phyloP scores from a whole-genome alignment of 2,888 invertebrate genomes.

The Malachius bipustulatus region DNA sequence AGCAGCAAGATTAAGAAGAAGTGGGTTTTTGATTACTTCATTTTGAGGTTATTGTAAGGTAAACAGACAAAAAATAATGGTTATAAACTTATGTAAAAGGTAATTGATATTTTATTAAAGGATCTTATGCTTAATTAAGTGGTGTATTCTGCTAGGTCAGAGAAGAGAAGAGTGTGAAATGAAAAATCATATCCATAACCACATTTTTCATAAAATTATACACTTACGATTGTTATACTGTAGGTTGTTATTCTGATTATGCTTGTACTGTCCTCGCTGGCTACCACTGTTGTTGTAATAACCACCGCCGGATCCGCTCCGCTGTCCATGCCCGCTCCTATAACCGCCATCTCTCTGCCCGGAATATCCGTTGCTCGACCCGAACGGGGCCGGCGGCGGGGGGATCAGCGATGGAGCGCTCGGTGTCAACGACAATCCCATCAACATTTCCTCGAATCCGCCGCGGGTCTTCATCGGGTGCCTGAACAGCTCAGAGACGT shows the following conservation, averaged over 20 bases:
- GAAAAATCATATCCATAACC: too few species aligned
- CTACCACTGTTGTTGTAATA: slow-evolving; percentile 33
- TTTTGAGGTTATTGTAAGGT: too few species aligned
- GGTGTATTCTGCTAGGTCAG: too few species aligned
- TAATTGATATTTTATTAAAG: too few species aligned
- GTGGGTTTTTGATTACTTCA: too few species aligned
- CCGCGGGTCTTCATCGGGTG: slow-evolving; percentile 50
- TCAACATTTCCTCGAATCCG: slow-evolving; percentile 69
- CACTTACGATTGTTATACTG: slow-evolving; percentile 36
- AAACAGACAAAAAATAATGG: too few species aligned
- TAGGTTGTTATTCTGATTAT: slow-evolving; percentile 38
- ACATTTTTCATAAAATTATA: too few species aligned
- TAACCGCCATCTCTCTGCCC: slow-evolving; percentile 29
- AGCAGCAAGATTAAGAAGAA: too few species aligned
- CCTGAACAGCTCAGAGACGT: slow-evolving; percentile 41
- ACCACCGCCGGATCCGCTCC: slow-evolving; percentile 34
- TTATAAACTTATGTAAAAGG: too few species aligned
- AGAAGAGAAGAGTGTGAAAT: too few species aligned
- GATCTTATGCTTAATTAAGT: too few species aligned
- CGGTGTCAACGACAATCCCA: slow-evolving; percentile 46
- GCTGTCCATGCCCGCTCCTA: slow-evolving; percentile 29
- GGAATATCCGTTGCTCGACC: slow-evolving; percentile 37
- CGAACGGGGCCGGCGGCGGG: slow-evolving; percentile 39
- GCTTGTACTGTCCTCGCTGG: slow-evolving; percentile 39
- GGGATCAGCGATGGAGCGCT: slow-evolving; percentile 46